These are phyloP conservation scores for Nansenia antarctica DNA, from an alignment of 2,113 vertebrate species.

Conservation along the genomic window DNA sequence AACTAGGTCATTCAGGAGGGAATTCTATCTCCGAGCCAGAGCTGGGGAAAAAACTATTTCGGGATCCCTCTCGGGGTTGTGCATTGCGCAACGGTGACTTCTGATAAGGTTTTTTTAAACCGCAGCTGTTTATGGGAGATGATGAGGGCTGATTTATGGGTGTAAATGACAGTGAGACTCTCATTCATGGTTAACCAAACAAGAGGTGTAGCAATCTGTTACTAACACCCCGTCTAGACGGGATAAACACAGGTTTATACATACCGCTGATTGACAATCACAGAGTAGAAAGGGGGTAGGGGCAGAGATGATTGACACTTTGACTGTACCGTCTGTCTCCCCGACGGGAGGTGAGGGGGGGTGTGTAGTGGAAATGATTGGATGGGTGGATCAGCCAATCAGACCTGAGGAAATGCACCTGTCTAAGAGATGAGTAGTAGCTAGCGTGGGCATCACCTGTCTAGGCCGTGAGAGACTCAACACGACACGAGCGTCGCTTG, in stretches of 20 bases:
- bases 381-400: slow-evolving; percentile 18
- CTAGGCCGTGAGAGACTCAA: slow-evolving; percentile 23
- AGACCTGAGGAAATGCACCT: slow-evolving; percentile 14
- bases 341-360: slow-evolving; percentile 7
- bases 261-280: slow-evolving; percentile 49
- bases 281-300: slow-evolving; percentile 26
- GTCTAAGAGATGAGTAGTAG: slow-evolving; percentile 2
- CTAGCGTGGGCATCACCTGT: slow-evolving; percentile 22
- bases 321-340: slow-evolving; percentile 23
- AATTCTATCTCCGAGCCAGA: slow-evolving; percentile 16
- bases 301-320: slow-evolving; percentile 54
- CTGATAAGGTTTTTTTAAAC: slow-evolving; percentile 26
- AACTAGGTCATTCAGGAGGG: slow-evolving; percentile 41
- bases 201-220: slow-evolving; percentile 46
- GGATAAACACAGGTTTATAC: slow-evolving; percentile 61
- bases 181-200: slow-evolving; percentile 59
- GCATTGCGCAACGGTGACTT: slow-evolving; percentile 33
- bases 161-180: slow-evolving; percentile 58
- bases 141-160: slow-evolving; percentile 57
- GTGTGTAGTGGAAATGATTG: background rate
- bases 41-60: slow-evolving; percentile 36
- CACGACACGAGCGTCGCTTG: slow-evolving; percentile 34
- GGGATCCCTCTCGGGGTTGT: slow-evolving; percentile 27
- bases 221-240: slow-evolving; percentile 59
- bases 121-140: slow-evolving; percentile 44